Evolutionary conservation across 2,113 vertebrate species (phyloP).

Genomic region (Lichenostomus cassidix): DNA sequence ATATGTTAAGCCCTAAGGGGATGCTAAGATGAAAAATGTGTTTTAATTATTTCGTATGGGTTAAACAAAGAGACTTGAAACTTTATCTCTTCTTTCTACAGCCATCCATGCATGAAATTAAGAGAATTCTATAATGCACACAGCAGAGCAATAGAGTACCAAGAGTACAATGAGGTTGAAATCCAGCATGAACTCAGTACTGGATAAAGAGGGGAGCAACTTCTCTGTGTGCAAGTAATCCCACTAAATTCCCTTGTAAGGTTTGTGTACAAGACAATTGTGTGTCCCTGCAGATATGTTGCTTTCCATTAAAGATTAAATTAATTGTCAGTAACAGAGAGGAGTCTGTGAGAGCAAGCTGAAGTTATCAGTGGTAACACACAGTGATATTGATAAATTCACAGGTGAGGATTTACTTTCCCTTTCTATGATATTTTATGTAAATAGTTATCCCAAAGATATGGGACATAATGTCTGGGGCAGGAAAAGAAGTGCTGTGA

Average conservation of each 20-base stretch:
- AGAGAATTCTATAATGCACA: not conserved
- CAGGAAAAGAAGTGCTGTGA: not conserved
- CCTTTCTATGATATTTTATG: accelerated
- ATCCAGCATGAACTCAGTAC: not conserved
- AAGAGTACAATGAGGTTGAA: not conserved
- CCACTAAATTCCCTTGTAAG: not conserved
- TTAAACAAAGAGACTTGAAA: conserved; percentile 36
- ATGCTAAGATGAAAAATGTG: conserved; percentile 38
- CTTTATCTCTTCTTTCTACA: conserved; percentile 23
- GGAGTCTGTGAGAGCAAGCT: not conserved
- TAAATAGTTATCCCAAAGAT: not conserved
- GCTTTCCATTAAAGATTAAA: not conserved
- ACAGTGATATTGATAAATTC: not conserved
- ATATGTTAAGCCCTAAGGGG: conserved; percentile 4
- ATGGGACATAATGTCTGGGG: not conserved
- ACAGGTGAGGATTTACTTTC: not conserved
- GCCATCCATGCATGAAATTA: conserved; percentile 5
- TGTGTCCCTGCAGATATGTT: not conserved
- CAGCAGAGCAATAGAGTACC: not conserved
- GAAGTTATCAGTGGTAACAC: not conserved
- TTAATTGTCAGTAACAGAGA: not conserved
- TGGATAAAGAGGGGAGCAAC: not conserved
- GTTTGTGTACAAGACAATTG: not conserved
- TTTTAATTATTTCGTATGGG: conserved; percentile 25
- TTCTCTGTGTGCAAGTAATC: not conserved